Evolutionary conservation across 2,797 vertebrate genomes (phyloP).

Genomic region (Catharus ustulatus): DNA sequence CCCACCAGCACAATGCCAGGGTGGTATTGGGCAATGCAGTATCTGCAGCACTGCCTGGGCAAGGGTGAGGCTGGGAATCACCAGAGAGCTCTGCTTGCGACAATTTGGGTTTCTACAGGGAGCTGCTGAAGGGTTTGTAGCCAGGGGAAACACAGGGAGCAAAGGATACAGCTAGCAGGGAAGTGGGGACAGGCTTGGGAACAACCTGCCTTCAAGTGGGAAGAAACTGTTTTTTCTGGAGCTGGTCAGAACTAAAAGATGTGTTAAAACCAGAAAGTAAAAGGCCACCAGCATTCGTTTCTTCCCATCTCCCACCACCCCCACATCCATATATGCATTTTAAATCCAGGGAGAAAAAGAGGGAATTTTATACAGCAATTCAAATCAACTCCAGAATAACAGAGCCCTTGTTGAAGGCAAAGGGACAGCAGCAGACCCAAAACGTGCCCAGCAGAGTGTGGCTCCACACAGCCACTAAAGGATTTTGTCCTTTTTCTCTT

Average conservation of each 20-base stretch:
- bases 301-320: neutral
- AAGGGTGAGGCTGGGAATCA: neutral
- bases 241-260: neutral
- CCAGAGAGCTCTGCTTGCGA: neutral
- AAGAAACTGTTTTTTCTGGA: neutral
- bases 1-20: neutral
- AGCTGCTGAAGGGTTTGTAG: neutral
- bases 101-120: neutral
- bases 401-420: neutral
- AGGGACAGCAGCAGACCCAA: neutral
- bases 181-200: neutral
- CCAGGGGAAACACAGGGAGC: neutral
- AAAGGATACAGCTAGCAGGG: neutral
- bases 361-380: neutral
- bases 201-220: neutral
- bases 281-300: neutral
- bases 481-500: neutral
- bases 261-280: neutral
- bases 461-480: neutral
- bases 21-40: fast-evolving
- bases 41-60: neutral
- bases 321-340: neutral
- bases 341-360: neutral
- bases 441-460: fast-evolving
- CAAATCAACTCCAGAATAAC: neutral